Conservation (phyloP, 2,113 vertebrate genomes). For the Gambusia affinis region DNA sequence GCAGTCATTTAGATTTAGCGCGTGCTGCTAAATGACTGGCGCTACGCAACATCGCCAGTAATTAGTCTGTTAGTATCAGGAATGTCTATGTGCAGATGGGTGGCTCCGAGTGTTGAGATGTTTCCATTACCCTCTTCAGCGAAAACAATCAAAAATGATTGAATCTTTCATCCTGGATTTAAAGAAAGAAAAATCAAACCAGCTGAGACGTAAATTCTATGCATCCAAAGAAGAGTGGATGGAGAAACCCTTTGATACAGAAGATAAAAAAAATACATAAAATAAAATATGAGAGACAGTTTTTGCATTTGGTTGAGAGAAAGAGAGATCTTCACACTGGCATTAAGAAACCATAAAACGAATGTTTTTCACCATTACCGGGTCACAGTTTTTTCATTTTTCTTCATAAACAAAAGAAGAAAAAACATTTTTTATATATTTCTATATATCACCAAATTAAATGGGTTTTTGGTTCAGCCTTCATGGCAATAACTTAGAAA, state of each 20-base stretch:
- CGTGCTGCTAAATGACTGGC: background rate
- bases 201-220: background rate
- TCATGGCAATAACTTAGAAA: slow-evolving; percentile 52
- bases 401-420: slow-evolving; percentile 8
- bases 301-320: slow-evolving; percentile 2
- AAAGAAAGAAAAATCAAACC: background rate
- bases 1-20: background rate
- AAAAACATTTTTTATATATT: no score
- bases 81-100: slow-evolving; percentile 16
- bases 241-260: background rate
- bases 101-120: slow-evolving; percentile 27
- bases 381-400: background rate
- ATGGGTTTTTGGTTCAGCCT: slow-evolving; percentile 59
- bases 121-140: background rate
- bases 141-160: background rate
- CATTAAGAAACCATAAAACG: slow-evolving; percentile 17
- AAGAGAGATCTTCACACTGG: background rate
- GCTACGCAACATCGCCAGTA: background rate
- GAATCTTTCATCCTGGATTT: background rate
- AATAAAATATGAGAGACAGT: background rate
- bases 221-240: background rate
- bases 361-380: background rate
- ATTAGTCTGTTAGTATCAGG: background rate
- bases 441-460: no score
- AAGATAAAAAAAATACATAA: background rate